Base-by-base conservation (phyloP, 1,140 invertebrate species). In the Drosophila grimshawi region DNA sequence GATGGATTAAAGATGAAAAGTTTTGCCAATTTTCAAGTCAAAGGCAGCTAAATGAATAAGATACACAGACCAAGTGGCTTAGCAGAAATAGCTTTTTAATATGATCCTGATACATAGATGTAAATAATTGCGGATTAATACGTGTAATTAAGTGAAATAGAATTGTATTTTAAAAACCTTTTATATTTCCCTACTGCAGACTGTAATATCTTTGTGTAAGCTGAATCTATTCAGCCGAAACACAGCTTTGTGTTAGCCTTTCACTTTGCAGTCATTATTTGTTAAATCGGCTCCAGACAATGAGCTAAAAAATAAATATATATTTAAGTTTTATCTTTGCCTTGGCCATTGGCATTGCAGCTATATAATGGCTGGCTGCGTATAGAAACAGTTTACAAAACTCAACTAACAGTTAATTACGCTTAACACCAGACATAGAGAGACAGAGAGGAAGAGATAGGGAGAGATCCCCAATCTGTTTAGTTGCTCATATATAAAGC, bases 391-490 rank as follows among this genome's bases (percentile, higher is more conserved):
- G 30, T 35, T 75, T 66, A 71, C 43, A 69, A 75, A 71, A 66
- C 78, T 60, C 66, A 72, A 81, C 82, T 79, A 82, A 81, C 76
- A 81, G 71, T 86, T 86, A 86, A 86, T 86, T 86, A 76, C 78
- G 53, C 75, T 68, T 68, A 85, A 73, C 78, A 75, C 74, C 66
- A 59, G 55, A 67, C 11, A 32, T 19, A 46, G 11, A 49, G 27
- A 29, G 33, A 32, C 35, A 37, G 10, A 63, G 19, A 6, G 10
- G 10, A 3, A 51, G 32, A 8, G 10, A 43, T 6, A 45, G 52
- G 30, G 8, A 55, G 32, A 37, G 52, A 55, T 19, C 11, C 56
- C 11, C 51, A 33, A 7, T 49, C 10, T 32, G 45, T 27, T 46
- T 46, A 8, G 33, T 46, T 19, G 59, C n/a, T 7, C 30, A 41